These are phyloP conservation scores for Rhagophthalmus giganteus DNA, from an alignment of 2,888 invertebrate genomes.

Conservation along the genomic window DNA sequence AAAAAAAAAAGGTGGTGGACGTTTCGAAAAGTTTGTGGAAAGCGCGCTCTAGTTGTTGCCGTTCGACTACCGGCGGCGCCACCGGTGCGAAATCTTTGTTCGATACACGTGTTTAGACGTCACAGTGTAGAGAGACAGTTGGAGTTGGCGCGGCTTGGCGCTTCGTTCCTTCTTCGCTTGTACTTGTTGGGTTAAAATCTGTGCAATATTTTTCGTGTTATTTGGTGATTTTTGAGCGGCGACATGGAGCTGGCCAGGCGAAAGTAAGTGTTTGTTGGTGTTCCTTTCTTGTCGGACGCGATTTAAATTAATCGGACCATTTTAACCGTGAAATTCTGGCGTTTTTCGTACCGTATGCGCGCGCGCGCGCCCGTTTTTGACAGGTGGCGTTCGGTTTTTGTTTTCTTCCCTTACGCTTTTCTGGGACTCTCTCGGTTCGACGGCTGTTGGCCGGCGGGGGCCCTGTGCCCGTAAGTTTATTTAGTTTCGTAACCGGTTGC, in stretches of 20 bases:
- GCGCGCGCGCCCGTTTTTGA: constrained; percentile 27
- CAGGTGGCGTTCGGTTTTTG: constrained; percentile 26
- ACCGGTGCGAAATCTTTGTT: constrained; percentile 33
- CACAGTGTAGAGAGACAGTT: constrained; percentile 21
- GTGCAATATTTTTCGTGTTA: constrained; percentile 29
- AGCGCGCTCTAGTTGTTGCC: too few relatives aligned
- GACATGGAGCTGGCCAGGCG: constrained; percentile 38
- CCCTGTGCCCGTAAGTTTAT: too few relatives aligned
- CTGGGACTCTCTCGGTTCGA: background rate
- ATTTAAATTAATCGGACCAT: background rate
- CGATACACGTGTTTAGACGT: constrained; percentile 36
- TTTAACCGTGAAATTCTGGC: constrained; percentile 6
- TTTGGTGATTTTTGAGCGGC: constrained; percentile 13
- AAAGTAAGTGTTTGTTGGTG: constrained; percentile 36
- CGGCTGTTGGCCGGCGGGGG: too few relatives aligned
- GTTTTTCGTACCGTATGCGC: constrained; percentile 32
- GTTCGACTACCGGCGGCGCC: constrained; percentile 17
- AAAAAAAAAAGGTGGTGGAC: too few relatives aligned
- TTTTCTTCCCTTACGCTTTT: constrained; percentile 20
- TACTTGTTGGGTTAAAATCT: constrained; percentile 21
- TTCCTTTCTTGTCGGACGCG: background rate
- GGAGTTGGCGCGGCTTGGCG: constrained; percentile 30
- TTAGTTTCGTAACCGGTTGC: too few relatives aligned
- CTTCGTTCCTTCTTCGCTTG: constrained; percentile 14
- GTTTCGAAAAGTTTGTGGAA: too few relatives aligned